Evolutionary conservation across 2,113 vertebrate genomes (phyloP), one percentile per base, ranked within the genome.

Genomic region (Redunca redunca): DNA sequence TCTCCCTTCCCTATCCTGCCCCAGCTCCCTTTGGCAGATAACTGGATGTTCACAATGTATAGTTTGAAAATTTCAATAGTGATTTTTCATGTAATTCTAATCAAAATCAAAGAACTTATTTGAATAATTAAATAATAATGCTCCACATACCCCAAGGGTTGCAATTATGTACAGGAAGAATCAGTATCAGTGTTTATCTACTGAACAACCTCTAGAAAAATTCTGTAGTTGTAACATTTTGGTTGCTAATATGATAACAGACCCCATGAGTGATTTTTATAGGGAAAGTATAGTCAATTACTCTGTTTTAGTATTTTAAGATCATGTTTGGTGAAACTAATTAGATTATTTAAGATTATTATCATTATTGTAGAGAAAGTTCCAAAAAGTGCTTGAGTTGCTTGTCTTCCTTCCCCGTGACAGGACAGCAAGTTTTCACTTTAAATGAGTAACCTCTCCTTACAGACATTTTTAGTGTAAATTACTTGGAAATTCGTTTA

Each of bases 41-140:
- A 95, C 84, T 43, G 43, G 12, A 36, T 36, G 12, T 74, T 80
- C 89, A 6, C 81, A 55, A 62, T 83, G 26, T 81, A 15, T 92
- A 91, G 92, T 91, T 74, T 62, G 53, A 92, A 97, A 94, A 77
- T 40, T 60, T 23, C 62, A 81, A 58, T 58, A 64, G 46, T 58
- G 26, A 82, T 50, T 91, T 96, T 91, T 25, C 43, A 43, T 67
- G 43, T 87, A 60, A 77, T 88, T 90, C 33, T 95, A 40, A 90
- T 95, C 50, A 91, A 94, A 97, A 95, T 58, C 77, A 67, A 92
- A n/a, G 15, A 89, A 7, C 26, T 78, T 91, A 62, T 95, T 53
- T 95, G n/a, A 88, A 97, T 96, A 95, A 91, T 93, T 91, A 92
- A 95, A 94, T 95, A 91, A 93, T 71, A 7, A 53, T 58, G 33